Conservation (phyloP, 1,140 invertebrate genomes). For the Drosophila lini region DNA sequence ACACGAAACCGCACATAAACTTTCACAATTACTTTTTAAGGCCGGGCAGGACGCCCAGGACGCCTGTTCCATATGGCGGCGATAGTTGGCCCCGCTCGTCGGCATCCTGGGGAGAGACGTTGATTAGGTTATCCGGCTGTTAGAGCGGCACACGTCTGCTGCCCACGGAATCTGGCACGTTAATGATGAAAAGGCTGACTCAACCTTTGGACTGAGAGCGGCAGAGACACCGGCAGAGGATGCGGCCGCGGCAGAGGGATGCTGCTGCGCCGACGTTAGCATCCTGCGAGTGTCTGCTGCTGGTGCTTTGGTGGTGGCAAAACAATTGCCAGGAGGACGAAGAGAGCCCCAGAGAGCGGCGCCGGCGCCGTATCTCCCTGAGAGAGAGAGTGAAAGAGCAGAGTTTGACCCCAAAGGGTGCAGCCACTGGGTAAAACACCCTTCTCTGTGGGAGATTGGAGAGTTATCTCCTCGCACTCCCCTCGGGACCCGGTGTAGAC, state of each 20-base stretch:
- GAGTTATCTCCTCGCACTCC: constrained; percentile 13
- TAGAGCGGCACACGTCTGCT: constrained; percentile 62
- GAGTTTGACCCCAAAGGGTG: constrained; percentile 60
- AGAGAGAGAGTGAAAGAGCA: constrained; percentile 3
- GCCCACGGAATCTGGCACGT: constrained; percentile 66
- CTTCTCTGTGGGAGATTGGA: constrained; percentile 19
- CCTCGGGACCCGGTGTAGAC: constrained; percentile 24
- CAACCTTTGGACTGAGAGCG: constrained; percentile 35
- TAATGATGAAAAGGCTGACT: constrained; percentile 62
- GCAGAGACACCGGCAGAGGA: constrained; percentile 19
- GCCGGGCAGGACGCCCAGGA: constrained; percentile 15
- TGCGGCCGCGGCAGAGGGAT: constrained; percentile 55
- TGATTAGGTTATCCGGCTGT: neutral
- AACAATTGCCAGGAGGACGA: neutral
- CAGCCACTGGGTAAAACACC: constrained; percentile 46
- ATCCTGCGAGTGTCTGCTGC: constrained; percentile 35
- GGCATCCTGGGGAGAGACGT: constrained; percentile 34
- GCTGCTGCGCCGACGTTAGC: constrained; percentile 55
- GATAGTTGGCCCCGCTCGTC: constrained; percentile 24
- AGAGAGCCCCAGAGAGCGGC: constrained; percentile 25
- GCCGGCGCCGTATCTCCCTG: constrained; percentile 46
- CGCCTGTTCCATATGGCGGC: constrained; percentile 67
- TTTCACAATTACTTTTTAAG: constrained; percentile 67
- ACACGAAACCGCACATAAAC: constrained; percentile 17
- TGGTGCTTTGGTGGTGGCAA: constrained; percentile 28